Evolutionary conservation across 2,797 vertebrate species (phyloP), one percentile per base, ranked within the genome.

Genomic region (Poecilia velifera): DNA sequence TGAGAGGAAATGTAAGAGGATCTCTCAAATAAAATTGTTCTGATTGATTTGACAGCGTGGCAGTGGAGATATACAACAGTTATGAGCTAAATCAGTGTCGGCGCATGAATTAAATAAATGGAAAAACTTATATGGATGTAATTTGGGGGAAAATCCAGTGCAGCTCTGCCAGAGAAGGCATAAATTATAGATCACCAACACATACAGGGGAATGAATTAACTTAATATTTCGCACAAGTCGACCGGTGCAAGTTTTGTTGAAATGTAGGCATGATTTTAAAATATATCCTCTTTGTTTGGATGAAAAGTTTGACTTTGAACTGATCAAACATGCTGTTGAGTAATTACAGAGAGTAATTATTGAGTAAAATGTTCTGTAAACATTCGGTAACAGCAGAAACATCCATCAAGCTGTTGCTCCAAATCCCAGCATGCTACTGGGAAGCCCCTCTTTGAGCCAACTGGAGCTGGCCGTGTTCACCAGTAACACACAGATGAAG

Each of bases 1-100:
- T 16, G 45, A 76, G 20, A 1, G 45, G 28, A 28, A 73, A 76
- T 39, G 28, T 53, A 76, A 82, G 41, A 72, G 66, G 72, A 41
- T 75, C 3, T 80, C 51, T 80, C 1, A 47, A 74, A 46, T 73
- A 13, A 68, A 68, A 25, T 2, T 12, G 36, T 36, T 36, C 18
- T 64, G 62, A 64, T 25, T 41, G 64, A 68, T 68, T 25, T 68
- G 36, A 68, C 4, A 22, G 36, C 20, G 34, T 64, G 20, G 34
- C 28, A 28, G 31, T 16, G 59, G 34, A 36, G 62, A 64, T 20
- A 8, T 41, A 68, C 36, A 25, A 5, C 64, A 41, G 64, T 41
- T 41, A 25, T 64, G 36, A 39, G 64, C 20, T 68, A 68, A 68
- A 68, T 41, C 36, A 3, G 62, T 66, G 34, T 66, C 20, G 22